Percentiles rank a stretch among this genome's conserved stretches.
Evolutionary conservation across 1,140 invertebrate species (phyloP).

Genomic region (Pseudomyrmex flavicornis): DNA sequence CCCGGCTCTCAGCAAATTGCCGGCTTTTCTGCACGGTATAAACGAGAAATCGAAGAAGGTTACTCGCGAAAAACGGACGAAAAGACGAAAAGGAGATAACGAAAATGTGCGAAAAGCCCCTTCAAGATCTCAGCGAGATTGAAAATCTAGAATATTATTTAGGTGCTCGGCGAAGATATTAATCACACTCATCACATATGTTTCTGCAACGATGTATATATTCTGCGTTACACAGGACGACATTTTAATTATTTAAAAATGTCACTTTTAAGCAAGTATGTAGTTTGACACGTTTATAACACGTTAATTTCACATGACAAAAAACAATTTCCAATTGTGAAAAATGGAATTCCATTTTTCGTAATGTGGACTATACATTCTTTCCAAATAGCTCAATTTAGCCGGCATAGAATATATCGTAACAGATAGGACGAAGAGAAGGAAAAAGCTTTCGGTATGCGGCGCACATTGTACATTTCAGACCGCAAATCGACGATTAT

Average conservation of each 20-base stretch:
- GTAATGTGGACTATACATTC: background rate
- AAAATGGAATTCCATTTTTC: background rate
- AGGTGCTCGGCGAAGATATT: background rate
- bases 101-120: constrained; percentile 37
- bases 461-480: background rate
- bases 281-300: no score
- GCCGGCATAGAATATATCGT: background rate
- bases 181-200: background rate
- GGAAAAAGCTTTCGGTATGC: constrained; percentile 18
- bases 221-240: background rate
- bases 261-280: background rate
- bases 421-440: background rate
- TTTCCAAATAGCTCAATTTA: background rate
- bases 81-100: constrained; percentile 19
- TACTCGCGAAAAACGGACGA: background rate
- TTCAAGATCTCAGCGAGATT: background rate
- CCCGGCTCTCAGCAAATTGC: constrained; percentile 47
- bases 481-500: constrained; percentile 47
- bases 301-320: background rate
- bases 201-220: background rate
- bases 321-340: background rate
- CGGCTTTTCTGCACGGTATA: constrained; percentile 31
- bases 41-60: constrained; percentile 47
- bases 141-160: constrained; percentile 19
- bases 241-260: background rate